Evolutionary conservation across 2,113 vertebrate genomes (phyloP).

Genomic region (Microtus pennsylvanicus): DNA sequence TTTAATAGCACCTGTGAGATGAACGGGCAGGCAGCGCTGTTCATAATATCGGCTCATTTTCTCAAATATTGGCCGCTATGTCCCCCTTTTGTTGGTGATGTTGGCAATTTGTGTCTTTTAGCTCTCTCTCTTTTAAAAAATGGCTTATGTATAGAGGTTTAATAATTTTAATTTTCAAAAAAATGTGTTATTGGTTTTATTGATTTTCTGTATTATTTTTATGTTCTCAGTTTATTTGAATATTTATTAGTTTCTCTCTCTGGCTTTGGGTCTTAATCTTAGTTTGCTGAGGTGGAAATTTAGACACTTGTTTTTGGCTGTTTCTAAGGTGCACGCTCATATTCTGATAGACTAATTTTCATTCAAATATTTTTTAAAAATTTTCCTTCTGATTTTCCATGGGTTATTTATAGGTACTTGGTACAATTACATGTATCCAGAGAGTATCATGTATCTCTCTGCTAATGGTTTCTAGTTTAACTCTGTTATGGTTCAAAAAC

Average conservation of each 20-base stretch:
- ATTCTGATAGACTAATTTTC: conserved; percentile 32
- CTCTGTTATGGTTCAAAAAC: background rate
- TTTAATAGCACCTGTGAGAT: background rate
- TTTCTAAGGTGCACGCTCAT: background rate
- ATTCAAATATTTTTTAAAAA: conserved; percentile 6
- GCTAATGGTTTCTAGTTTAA: conserved; percentile 23
- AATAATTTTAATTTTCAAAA: conserved; percentile 19
- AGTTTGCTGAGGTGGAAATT: background rate
- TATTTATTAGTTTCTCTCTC: background rate
- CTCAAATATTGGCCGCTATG: background rate
- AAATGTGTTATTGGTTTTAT: background rate
- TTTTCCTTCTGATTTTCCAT: background rate
- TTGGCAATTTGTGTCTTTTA: conserved; percentile 1
- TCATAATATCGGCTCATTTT: background rate
- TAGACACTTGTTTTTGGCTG: background rate
- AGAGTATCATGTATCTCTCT: background rate
- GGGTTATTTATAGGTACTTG: background rate
- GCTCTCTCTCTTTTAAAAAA: background rate
- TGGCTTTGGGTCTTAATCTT: background rate
- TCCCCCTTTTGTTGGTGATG: background rate
- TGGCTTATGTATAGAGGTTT: background rate
- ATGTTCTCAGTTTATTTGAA: background rate
- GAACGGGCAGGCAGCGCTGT: background rate
- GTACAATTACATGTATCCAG: background rate
- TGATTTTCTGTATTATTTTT: background rate